A percentile compares a stretch with the other conserved stretches of the same genome.
phyloP scores from a whole-genome alignment of 2,797 vertebrate species.

The Kryptopterus vitreolus region DNA sequence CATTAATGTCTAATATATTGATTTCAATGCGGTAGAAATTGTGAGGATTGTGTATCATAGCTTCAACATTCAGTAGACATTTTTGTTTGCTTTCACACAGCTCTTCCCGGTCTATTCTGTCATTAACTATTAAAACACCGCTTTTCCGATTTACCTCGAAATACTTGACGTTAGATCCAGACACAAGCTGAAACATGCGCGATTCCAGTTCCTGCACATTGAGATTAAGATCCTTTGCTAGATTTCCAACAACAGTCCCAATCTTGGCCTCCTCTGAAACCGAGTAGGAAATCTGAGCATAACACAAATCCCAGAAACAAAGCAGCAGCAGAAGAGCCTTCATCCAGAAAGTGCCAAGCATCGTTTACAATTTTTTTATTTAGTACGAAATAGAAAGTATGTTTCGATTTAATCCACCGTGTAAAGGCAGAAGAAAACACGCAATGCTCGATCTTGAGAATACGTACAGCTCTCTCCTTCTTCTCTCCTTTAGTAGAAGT shows the following conservation, averaged over 20 bases:
- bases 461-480: no score
- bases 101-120: conserved; percentile 78
- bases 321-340: conserved; percentile 35
- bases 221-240: conserved; percentile 61
- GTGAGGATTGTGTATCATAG: conserved; percentile 71
- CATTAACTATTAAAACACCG: conserved; percentile 72
- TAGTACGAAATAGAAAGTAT: background rate
- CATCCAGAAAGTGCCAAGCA: background rate
- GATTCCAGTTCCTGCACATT: conserved; percentile 74
- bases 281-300: conserved; percentile 61
- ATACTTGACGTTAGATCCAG: conserved; percentile 71
- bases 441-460: no score
- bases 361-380: no score
- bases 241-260: conserved; percentile 76
- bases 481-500: no score
- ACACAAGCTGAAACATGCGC: conserved; percentile 73
- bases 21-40: conserved; percentile 42
- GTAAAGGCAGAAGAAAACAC: background rate
- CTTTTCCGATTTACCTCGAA: conserved; percentile 73
- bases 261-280: conserved; percentile 75
- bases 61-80: conserved; percentile 74
- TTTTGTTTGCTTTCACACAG: conserved; percentile 68
- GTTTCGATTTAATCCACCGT: no score
- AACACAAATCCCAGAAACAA: conserved; percentile 63
- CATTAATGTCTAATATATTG: conserved; percentile 51